Evolutionary conservation across 2,888 invertebrate genomes (phyloP).

Genomic region (Trichopria drosophilae): DNA sequence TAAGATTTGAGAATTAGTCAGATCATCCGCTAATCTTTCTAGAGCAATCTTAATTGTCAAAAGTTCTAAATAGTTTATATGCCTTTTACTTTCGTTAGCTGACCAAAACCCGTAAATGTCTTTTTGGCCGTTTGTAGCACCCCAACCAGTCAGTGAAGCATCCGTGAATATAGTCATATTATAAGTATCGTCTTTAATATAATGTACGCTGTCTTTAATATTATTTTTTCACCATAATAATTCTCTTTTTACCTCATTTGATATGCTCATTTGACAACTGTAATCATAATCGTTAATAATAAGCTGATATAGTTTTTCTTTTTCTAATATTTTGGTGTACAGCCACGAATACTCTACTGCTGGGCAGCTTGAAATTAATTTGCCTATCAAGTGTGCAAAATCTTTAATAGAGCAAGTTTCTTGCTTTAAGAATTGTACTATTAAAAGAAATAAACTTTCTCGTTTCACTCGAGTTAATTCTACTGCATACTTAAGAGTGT

Average conservation of each 20-base stretch:
- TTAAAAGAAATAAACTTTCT: slow-evolving; percentile 3
- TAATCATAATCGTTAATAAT: slow-evolving; percentile 6
- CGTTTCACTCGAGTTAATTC: slow-evolving; percentile 1
- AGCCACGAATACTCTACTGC: slow-evolving; percentile 12
- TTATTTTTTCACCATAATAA: slow-evolving; percentile 18
- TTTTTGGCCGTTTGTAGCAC: too few species aligned
- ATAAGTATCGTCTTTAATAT: not conserved
- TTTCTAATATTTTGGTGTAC: slow-evolving; percentile 14
- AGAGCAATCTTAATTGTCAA: not conserved
- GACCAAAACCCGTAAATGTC: slow-evolving; percentile 5
- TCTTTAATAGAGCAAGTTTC: slow-evolving; percentile 4
- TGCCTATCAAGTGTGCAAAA: slow-evolving; percentile 11
- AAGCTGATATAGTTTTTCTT: slow-evolving; percentile 7
- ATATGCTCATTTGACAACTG: not conserved
- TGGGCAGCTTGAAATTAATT: slow-evolving; percentile 8
- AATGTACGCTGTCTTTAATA: not conserved
- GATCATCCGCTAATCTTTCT: not conserved
- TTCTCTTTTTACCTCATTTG: not conserved
- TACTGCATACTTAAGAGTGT: slow-evolving; percentile 3
- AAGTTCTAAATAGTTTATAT: slow-evolving; percentile 4
- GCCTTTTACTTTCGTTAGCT: not conserved
- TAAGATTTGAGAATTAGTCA: not conserved
- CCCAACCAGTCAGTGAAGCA: too few species aligned
- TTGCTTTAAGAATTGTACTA: not conserved
- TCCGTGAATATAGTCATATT: too few species aligned